A percentile compares a stretch with the other conserved stretches of the same genome.
Conservation (phyloP, 2,797 vertebrate genomes). For the Sphaeramia orbicularis region DNA sequence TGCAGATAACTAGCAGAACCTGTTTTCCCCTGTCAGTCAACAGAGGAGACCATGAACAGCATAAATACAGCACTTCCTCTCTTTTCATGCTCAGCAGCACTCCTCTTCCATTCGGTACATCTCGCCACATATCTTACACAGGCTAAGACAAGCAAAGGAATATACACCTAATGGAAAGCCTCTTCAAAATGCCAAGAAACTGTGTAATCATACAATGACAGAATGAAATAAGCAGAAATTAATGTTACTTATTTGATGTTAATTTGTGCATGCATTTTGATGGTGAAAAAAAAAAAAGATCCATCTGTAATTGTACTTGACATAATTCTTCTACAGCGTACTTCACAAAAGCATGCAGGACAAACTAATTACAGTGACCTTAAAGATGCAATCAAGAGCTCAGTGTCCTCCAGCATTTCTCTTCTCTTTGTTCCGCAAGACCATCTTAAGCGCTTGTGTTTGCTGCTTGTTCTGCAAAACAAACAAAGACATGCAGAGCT, state of each 20-base stretch:
- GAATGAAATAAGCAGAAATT: constrained; percentile 36
- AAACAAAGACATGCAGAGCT: constrained; percentile 83
- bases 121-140: constrained; percentile 44
- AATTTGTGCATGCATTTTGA: constrained; percentile 23
- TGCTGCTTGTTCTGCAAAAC: constrained; percentile 80
- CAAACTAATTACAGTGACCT: constrained; percentile 74
- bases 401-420: constrained; percentile 69
- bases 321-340: constrained; percentile 48
- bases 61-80: constrained; percentile 81
- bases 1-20: constrained; percentile 71
- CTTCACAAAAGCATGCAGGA: constrained; percentile 62
- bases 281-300: constrained; percentile 19
- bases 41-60: constrained; percentile 71
- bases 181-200: constrained; percentile 43
- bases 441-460: constrained; percentile 74
- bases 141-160: constrained; percentile 39
- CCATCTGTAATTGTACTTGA: constrained; percentile 49
- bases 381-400: constrained; percentile 77
- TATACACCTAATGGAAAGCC: constrained; percentile 12
- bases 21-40: constrained; percentile 73
- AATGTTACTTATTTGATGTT: constrained; percentile 14
- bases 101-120: constrained; percentile 44
- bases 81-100: constrained; percentile 75
- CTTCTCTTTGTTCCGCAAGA: constrained; percentile 71
- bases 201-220: constrained; percentile 36